Base-by-base conservation (phyloP, 2,113 vertebrate genomes). In the Passer montanus region DNA sequence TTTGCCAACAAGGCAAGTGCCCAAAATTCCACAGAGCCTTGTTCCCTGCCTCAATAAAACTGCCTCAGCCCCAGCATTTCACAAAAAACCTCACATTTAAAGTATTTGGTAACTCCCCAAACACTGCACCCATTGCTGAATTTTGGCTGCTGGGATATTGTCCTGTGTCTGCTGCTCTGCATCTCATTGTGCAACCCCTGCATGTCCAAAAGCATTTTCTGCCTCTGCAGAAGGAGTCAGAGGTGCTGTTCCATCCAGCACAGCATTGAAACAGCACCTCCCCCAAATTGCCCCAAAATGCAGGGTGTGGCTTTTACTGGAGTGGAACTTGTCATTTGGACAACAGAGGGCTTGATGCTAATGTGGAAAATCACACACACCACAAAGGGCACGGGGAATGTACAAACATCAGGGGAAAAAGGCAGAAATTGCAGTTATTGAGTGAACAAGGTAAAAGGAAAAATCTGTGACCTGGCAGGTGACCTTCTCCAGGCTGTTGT, bases 351-450 rank as follows among this genome's bases (percentile, higher is more conserved):
- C 56, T 92, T 56, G 11, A 3, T 44, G 41, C 66, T 49, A 64
- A 62, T 10, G 62, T 15, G 62, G 93, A 17, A 82, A 95, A 94
- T 83, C 78, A 73, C 3, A 79, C 69, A 24, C 28, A 1, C 53
- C 6, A 37, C 49, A 53, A 73, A 96, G 84, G 84, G 85, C 87
- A 43, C 10, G 0, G 8, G 35, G 70, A 79, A 28, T 58, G 77
- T 19, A 43, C 26, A 84, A 70, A 76, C 30, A 24, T 4, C 31
- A 7, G 50, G 43, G 6, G 27, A 23, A 64, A 43, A 5, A 70
- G 37, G 84, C 35, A 90, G 24, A 93, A 94, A 95, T 86, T 89
- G 81, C 87, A 88, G 92, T 75, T 70, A 80, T 87, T 93, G 43
- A 49, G 82, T 21, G 79, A 94, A 86, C 21, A 37, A 87, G 59